Base-by-base conservation (phyloP, 1,140 invertebrate species). In the Laupala kohalensis region DNA sequence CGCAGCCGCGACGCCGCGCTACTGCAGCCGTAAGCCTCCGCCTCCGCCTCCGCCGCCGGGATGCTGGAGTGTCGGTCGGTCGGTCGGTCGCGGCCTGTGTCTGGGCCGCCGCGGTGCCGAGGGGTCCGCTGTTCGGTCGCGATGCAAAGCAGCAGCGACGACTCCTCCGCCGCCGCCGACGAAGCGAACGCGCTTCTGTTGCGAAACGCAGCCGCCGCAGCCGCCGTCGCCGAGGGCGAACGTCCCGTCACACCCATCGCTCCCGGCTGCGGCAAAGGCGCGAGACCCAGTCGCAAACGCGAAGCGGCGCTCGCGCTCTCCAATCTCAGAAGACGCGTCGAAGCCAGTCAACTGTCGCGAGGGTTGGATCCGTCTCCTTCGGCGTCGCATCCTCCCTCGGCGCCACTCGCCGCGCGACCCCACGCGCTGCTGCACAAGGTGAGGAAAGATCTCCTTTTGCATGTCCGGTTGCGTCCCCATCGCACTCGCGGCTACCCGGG, bases 221-320 rank as follows among this genome's bases (percentile, higher is more conserved):
- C 27, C 0, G 15, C 24, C 24, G 62, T 19, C 4, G 0, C 13
- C 9, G 62, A 27, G 19, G 6, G 23, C 24, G 27, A 62, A 5
- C 71, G 24, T 62, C 69, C 62, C 69, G 64, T 67, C 9, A 68
- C 64, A 5, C 71, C 68, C 29, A 71, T 73, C 63, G 75, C 71
- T 2, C 70, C 74, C 4, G 67, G 72, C 30, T 72, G 73, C 25
- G 80, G 80, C 19, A 78, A 78, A 4, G 80, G 78, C 79, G 81
- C 82, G 12, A 27, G 37, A 5, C 82, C 82, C 3, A 81, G 80
- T 29, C 77, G 82, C 30, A 80, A 81, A 69, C 76, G 82, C 26
- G 83, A 84, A 73, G 81, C 83, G 63, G 83, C 82, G 1, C 76
- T 73, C 24, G 80, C 82, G 26, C 75, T 83, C 29, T 79, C 80